Evolutionary conservation across 2,797 vertebrate species (phyloP).

Genomic region (Holocentrus rufus): DNA sequence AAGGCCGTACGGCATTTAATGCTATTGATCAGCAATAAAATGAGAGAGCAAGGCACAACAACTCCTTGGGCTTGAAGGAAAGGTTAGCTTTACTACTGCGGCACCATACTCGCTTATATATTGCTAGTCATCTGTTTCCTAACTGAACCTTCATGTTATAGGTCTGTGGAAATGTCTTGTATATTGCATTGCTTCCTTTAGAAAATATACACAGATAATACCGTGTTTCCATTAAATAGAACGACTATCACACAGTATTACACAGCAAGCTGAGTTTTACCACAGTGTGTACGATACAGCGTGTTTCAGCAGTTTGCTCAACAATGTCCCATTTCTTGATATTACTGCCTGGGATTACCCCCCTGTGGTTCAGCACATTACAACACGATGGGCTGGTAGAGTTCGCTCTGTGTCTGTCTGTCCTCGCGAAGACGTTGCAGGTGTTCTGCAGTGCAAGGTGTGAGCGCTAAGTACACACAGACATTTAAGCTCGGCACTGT

Average conservation of each 20-base stretch:
- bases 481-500: conserved; percentile 22
- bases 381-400: conserved; percentile 32
- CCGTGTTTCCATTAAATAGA: too few relatives aligned
- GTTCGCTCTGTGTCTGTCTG: conserved; percentile 25
- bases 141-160: conserved; percentile 23
- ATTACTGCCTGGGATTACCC: conserved; percentile 11
- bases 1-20: conserved; percentile 71
- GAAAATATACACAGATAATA: too few relatives aligned
- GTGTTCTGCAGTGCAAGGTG: conserved; percentile 2
- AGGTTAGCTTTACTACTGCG: conserved; percentile 49
- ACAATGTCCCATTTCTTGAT: conserved; percentile 23
- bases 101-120: conserved; percentile 54
- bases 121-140: conserved; percentile 38
- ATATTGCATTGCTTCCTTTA: neutral
- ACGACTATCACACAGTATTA: neutral
- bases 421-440: neutral
- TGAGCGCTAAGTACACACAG: neutral
- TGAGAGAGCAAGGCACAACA: conserved; percentile 53
- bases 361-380: conserved; percentile 15
- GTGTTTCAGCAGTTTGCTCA: conserved; percentile 15
- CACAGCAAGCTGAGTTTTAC: neutral
- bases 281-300: neutral
- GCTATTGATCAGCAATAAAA: conserved; percentile 78
- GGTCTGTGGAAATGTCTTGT: neutral
- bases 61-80: conserved; percentile 52